Evolutionary conservation across 2,113 vertebrate species (phyloP), one percentile per base, ranked within the genome.

Genomic region (Pelusios castaneus): DNA sequence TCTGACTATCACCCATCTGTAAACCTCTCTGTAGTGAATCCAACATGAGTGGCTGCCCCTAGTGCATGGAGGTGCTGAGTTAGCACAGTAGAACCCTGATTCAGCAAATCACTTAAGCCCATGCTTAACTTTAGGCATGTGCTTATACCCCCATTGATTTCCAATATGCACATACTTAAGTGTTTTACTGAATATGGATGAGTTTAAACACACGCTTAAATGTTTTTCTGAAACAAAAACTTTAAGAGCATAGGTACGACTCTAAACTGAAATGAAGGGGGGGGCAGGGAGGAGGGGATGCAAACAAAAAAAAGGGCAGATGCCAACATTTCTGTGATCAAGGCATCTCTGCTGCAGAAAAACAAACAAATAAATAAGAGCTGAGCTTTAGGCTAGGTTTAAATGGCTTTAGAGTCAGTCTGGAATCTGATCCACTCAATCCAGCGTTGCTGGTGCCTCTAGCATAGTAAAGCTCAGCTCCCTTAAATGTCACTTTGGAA

Each of bases 341-440:
- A 91, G 94, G 89, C 83, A 76, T 80, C 47, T 95, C 93, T 89
- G 85, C 16, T 86, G 34, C 17, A 92, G 84, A 52, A 93, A 95
- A 96, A 83, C 95, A 84, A 58, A 67, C 34, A 93, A 93, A 94
- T 86, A 86, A 84, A 94, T 60, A 84, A 96, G 85, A 94, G 51
- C 77, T 96, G 91, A 95, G 94, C 96, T 96, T 84, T 82, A 95
- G 95, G 95, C 88, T 43, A 91, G 90, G 67, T 89, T 89, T 87
- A 86, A 80, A 94, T 84, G 90, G 89, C 77, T 97, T 96, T 83
- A 78, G 89, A 94, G 80, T 91, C 94, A 93, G 94, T 24, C 94
- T 95, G 91, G 91, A 95, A 95, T 91, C 88, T 95, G 94, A 96
- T 94, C 95, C 90, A 89, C 93, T 95, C 89, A 90, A 91, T 96